Conservation (phyloP, 2,888 invertebrate species). For the Tinea pellionella region DNA sequence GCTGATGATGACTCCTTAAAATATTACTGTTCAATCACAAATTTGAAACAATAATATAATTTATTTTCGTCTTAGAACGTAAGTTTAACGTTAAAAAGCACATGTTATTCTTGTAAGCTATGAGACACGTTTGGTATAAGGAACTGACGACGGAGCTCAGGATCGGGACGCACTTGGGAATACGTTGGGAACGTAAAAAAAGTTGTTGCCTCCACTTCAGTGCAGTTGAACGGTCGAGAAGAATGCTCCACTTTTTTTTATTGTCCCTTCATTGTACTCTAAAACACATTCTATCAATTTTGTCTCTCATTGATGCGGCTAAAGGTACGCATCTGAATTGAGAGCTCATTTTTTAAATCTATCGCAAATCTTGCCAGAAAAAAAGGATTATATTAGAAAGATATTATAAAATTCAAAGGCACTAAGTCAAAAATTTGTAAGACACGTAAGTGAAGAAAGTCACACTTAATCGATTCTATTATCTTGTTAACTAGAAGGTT, state of each 20-base stretch:
- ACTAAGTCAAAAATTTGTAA: too few species aligned
- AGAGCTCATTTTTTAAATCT: too few species aligned
- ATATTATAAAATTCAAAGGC: too few species aligned
- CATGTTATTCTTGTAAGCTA: neutral
- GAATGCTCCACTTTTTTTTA: constrained; percentile 45
- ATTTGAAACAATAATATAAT: neutral
- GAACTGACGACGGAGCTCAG: constrained; percentile 18
- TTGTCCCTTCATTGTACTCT: constrained; percentile 10
- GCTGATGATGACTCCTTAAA: neutral
- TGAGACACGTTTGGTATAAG: neutral
- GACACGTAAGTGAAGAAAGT: too few species aligned
- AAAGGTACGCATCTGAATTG: too few species aligned
- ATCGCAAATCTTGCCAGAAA: too few species aligned
- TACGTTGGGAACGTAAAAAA: constrained; percentile 59
- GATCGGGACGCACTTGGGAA: constrained; percentile 38
- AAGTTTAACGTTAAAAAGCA: neutral
- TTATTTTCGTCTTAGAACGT: neutral
- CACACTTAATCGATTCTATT: too few species aligned
- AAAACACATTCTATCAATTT: too few species aligned
- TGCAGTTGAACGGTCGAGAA: constrained; percentile 28
- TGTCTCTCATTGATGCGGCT: too few species aligned
- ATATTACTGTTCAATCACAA: neutral
- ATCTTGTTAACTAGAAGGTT: too few species aligned
- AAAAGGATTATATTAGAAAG: too few species aligned
- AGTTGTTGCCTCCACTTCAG: constrained; percentile 52